phyloP scores from a whole-genome alignment of 1,140 invertebrate genomes.

The Paralvinella palmiformis region DNA sequence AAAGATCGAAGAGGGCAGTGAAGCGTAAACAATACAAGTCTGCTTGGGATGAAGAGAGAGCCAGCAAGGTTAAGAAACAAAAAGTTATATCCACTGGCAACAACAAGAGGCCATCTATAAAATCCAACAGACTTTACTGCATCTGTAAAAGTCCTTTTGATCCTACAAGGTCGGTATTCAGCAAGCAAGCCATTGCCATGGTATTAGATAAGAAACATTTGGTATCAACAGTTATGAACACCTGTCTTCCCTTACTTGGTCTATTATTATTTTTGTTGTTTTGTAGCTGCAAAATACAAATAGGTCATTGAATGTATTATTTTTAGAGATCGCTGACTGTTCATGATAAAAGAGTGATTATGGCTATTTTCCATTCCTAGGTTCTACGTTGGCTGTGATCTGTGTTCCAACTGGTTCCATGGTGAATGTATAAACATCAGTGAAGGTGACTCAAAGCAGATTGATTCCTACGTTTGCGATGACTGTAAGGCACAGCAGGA shows the following conservation, averaged over 20 bases:
- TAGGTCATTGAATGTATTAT: too few species aligned
- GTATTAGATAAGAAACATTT: too few species aligned
- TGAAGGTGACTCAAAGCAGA: slow-evolving; percentile 85
- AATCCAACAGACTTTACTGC: slow-evolving; percentile 78
- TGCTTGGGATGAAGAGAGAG: too few species aligned
- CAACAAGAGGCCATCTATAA: slow-evolving; percentile 24
- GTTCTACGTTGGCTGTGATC: slow-evolving; percentile 97
- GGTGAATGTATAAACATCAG: slow-evolving; percentile 92
- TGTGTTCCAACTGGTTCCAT: slow-evolving; percentile 98
- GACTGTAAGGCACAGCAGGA: slow-evolving; percentile 74
- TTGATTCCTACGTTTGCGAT: slow-evolving; percentile 93
- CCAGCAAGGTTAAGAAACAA: slow-evolving; percentile 41
- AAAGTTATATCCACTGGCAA: slow-evolving; percentile 43
- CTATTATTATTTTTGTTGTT: too few species aligned
- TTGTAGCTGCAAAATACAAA: too few species aligned
- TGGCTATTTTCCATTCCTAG: slow-evolving; percentile 54
- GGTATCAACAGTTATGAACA: too few species aligned
- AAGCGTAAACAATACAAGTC: too few species aligned
- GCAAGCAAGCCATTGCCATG: background rate
- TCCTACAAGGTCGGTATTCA: slow-evolving; percentile 56
- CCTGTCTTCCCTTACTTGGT: too few species aligned
- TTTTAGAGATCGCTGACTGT: too few species aligned
- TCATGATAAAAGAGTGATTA: too few species aligned
- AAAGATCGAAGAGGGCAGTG: too few species aligned
- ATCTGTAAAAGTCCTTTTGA: slow-evolving; percentile 92